Conservation (phyloP, 2,113 vertebrate species). For the Ophthalmolycus amberensis region DNA sequence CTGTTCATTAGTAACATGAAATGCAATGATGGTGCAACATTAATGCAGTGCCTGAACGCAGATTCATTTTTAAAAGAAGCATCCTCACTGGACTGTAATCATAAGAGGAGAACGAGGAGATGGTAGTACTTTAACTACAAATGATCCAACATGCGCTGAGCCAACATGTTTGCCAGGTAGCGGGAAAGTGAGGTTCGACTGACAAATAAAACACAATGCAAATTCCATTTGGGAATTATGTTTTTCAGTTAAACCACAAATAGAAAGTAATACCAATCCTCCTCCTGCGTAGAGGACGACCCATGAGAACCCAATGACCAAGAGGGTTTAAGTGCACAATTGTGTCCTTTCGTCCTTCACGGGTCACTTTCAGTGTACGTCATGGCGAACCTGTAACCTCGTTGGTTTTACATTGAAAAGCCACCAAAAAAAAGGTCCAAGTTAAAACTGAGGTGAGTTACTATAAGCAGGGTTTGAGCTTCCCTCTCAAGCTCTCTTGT, state of each 20-base stretch:
- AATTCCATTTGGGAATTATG: neutral
- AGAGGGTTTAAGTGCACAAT: too few relatives aligned
- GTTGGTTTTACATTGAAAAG: neutral
- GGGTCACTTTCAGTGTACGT: neutral
- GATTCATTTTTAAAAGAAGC: neutral
- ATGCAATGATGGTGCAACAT: neutral
- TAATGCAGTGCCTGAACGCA: neutral
- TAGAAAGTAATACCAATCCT: neutral
- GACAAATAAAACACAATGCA: neutral
- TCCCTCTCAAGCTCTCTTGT: too few relatives aligned
- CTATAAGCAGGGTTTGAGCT: neutral
- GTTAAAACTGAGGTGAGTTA: too few relatives aligned
- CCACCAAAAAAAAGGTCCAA: neutral
- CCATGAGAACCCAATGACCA: too few relatives aligned
- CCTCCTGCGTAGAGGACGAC: neutral
- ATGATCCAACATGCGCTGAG: neutral
- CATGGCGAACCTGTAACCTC: neutral
- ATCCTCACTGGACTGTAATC: neutral
- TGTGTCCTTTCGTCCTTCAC: neutral
- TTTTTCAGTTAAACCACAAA: neutral
- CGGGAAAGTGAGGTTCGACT: neutral
- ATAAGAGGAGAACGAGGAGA: neutral
- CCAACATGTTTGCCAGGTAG: neutral
- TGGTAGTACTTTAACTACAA: neutral
- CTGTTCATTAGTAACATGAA: neutral